Evolutionary conservation across 2,113 vertebrate genomes (phyloP), one percentile per base, ranked within the genome.

Genomic region (Condylura cristata): DNA sequence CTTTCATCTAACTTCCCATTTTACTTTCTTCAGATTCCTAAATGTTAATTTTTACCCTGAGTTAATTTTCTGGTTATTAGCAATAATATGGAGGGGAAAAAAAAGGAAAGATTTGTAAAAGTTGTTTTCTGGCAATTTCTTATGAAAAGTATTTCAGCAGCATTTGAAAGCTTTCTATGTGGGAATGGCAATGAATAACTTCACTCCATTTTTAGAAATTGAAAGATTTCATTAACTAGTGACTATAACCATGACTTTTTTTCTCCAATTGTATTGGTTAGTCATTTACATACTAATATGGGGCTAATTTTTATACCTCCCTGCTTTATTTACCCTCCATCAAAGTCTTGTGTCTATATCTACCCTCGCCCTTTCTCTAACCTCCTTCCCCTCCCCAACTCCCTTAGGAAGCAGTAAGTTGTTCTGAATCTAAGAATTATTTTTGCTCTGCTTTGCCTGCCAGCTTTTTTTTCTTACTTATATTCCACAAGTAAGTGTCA

Each of bases 1-100:
- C 28, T 83, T 85, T 79, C 39, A 66, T 79, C 63, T 88, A 26
- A 6, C 71, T 93, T 94, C 24, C 16, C n/a, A 83, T 93, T 80
- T 63, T 30, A 89, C 14, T 78, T 16, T 60, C 56, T 93, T 72
- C 6, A 65, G 37, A 41, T n/a, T 60, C 26, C 32, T 78, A 51
- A 66, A 60, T 51, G n/a, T 37, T 44, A 68, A 14, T 61, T 90
- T 48, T 79, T 39, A 51, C 11, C 28, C 63, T 34, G 20, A 51
- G 22, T 65, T 74, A 60, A 85, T 51, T 32, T 48, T 76, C 20
- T 91, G 24, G 24, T 28, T 81, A 44, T 8, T 39, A 17, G 37
- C 32, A 74, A 3, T 32, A 17, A 80, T 71, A 7, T 63, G 30
- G 18, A 26, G 37, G 18, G 32, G 37, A 79, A 18, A 39, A 81